Evolutionary conservation across 2,113 vertebrate genomes (phyloP), one percentile per base, ranked within the genome.

Genomic region (Mastomys natalensis): DNA sequence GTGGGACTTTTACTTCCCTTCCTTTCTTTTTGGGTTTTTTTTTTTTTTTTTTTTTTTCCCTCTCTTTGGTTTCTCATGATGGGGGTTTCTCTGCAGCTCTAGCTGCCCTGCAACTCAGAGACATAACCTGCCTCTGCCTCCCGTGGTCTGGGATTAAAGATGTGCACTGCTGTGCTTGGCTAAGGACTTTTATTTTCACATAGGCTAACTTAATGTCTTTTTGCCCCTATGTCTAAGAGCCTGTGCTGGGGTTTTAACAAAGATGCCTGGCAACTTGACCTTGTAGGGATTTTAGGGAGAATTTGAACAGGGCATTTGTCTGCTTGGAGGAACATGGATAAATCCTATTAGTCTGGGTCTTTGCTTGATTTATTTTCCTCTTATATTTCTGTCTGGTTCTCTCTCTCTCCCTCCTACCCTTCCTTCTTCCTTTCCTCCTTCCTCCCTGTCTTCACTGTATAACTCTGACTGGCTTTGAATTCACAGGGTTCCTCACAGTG

Each of bases 1-100:
- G 98, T 97, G 21, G 58, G 26, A 72, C 15, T 74, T 84, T 84
- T 62, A 12, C 16, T 81, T 62, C 74, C 37, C 43, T 73, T 9
- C 11, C 7, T 11, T 13, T 7, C 31, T n/a, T 40, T n/a, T 40
- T 22, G 8, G 21, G 3, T n/a, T 8, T 72, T 48, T 51, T 51
- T 51, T 51, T 8, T 51, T 51, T 51, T 51, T 51, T 51, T 9
- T 51, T 11, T 51, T 11, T 51, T 10, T 51, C 7, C 11, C 62
- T 62, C 7, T 34, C 31, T 72, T n/a, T 72, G 15, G 34, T 72
- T 72, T 72, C 37, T 85, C 40, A 45, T 64, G 58, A 64, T 26
- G 31, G 80, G 21, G 5, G 64, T 62, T 85, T 60, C 58, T 84
- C 15, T 43, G 34, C 60, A 26, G 81, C 26, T 17, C 58, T 31